Evolutionary conservation across 1,140 invertebrate species (phyloP), one percentile per base, ranked within the genome.

Genomic region (Scaptomyza hsui): DNA sequence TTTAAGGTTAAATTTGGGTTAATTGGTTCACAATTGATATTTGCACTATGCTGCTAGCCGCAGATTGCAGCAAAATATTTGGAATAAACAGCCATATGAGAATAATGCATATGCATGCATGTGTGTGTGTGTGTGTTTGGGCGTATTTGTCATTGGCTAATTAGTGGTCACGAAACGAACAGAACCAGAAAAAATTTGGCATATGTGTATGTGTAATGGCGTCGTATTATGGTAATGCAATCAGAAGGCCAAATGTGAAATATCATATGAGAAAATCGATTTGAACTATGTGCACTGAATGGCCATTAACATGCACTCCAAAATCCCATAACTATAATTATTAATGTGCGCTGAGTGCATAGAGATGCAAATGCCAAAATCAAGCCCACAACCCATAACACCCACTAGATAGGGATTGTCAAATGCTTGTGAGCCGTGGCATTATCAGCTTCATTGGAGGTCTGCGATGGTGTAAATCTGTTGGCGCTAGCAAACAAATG

Each of bases 251-350:
- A 75, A 69, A 75, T 70, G 63, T 37, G 44, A 77, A 53, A 55
- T 60, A 51, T 55, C 44, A 71, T 62, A 55, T 59, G 3, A n/a
- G 67, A 68, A 79, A 85, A 76, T 85, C 80, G 76, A 83, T 80
- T 62, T 65, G 63, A 77, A 63, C 62, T 70, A 81, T 57, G 19
- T n/a, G 65, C 79, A 72, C 71, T 13, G 55, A 75, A 79, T 63
- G 78, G 49, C 61, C 78, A 80, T 80, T 80, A 82, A 82, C 78
- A 82, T 77, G 73, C 78, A 60, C 53, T 77, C 48, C 48, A 49
- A 53, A 29, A 74, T 44, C 42, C 78, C 72, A 83, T 73, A 86
- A 70, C 76, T 81, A 86, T 83, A 80, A 86, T 83, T 83, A 85
- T 83, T 85, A 83, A 80, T 85, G 72, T 64, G 47, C 61, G 39